phyloP scores from a whole-genome alignment of 2,888 invertebrate genomes.

The Sipha maydis region DNA sequence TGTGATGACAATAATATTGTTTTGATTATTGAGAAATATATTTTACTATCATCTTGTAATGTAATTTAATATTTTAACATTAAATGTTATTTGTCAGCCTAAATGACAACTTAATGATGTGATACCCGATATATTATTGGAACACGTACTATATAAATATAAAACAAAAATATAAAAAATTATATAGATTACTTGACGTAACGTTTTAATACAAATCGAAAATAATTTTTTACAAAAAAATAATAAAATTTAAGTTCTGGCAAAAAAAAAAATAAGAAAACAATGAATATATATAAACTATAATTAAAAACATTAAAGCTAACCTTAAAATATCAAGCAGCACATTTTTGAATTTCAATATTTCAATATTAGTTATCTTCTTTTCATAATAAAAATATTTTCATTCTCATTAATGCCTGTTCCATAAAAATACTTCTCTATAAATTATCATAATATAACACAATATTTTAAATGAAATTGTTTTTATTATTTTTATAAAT shows the following conservation, averaged over 20 bases:
- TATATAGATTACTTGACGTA: not conserved
- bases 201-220: not conserved
- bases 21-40: not conserved
- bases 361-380: too few relatives aligned
- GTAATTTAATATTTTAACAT: not conserved
- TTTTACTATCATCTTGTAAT: not conserved
- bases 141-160: not conserved
- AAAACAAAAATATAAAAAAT: not conserved
- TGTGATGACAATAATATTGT: not conserved
- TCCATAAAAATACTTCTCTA: not conserved
- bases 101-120: not conserved
- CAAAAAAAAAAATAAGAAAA: too few relatives aligned
- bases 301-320: too few relatives aligned
- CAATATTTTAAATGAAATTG: not conserved
- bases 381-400: too few relatives aligned
- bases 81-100: not conserved
- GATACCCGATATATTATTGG: not conserved
- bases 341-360: too few relatives aligned
- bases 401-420: too few relatives aligned
- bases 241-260: too few relatives aligned
- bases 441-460: not conserved
- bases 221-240: not conserved
- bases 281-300: too few relatives aligned
- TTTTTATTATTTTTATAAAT: not conserved
- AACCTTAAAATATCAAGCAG: too few relatives aligned